phyloP scores from a whole-genome alignment of 2,888 invertebrate genomes.

The Rambutsinella grinnellia region DNA sequence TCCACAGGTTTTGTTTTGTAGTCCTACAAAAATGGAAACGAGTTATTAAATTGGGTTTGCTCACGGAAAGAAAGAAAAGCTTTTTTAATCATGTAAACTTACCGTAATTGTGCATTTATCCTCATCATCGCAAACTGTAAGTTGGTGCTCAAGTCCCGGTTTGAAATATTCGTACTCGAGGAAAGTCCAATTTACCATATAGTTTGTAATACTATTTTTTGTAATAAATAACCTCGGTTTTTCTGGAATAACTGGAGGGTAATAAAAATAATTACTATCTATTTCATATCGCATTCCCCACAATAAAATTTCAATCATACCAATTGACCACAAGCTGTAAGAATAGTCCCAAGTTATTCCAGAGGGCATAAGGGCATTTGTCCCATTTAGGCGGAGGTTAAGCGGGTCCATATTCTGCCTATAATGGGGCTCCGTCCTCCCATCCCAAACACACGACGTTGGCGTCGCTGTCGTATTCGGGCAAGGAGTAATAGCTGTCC shows the following conservation, averaged over 20 bases:
- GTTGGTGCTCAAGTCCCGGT: conserved; percentile 59
- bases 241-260: conserved; percentile 60
- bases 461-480: conserved; percentile 40
- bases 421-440: conserved; percentile 73
- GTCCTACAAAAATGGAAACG: neutral
- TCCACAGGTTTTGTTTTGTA: neutral
- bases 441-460: conserved; percentile 70
- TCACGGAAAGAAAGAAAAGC: too few relatives aligned
- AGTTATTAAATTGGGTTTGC: neutral
- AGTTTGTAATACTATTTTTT: conserved; percentile 22
- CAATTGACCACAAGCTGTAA: conserved; percentile 32
- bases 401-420: conserved; percentile 72
- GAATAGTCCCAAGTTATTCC: conserved; percentile 54
- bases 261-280: too few relatives aligned
- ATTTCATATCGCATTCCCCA: too few relatives aligned
- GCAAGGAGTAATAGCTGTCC: conserved; percentile 23
- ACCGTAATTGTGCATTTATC: conserved; percentile 49
- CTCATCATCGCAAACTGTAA: conserved; percentile 53
- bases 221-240: conserved; percentile 25
- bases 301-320: too few relatives aligned
- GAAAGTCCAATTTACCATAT: conserved; percentile 60
- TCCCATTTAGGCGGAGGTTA: conserved; percentile 74
- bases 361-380: conserved; percentile 73
- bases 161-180: conserved; percentile 54
- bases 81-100: too few relatives aligned